These are phyloP conservation scores for Sternotherus odoratus DNA, from an alignment of 2,797 vertebrate genomes.

Conservation along the genomic window DNA sequence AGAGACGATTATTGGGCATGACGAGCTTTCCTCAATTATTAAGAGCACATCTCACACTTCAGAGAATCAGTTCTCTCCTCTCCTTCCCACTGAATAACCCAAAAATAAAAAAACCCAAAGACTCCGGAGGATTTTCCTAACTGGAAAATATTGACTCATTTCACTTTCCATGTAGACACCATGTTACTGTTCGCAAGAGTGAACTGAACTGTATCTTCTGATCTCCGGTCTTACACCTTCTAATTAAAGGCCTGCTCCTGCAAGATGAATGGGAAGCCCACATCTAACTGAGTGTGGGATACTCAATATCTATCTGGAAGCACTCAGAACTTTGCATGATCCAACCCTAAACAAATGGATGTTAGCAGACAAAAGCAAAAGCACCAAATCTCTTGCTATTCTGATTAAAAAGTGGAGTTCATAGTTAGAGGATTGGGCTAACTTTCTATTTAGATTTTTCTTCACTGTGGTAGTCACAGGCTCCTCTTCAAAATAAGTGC, in stretches of 20 bases:
- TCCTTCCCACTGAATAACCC: not conserved
- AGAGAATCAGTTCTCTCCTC: not conserved
- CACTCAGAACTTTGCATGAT: not conserved
- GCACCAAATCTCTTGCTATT: not conserved
- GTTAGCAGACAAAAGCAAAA: not conserved
- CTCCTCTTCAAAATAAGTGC: not conserved
- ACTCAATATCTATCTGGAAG: not conserved
- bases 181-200: not conserved
- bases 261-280: not conserved
- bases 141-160: not conserved
- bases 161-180: not conserved
- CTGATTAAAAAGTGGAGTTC: not conserved
- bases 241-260: not conserved
- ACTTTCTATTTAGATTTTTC: not conserved
- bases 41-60: not conserved
- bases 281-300: not conserved
- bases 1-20: not conserved
- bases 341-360: not conserved
- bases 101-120: not conserved
- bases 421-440: not conserved
- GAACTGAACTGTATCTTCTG: not conserved
- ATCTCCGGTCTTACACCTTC: not conserved
- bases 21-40: slow-evolving; percentile 33
- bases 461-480: not conserved
- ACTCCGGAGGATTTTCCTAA: not conserved